Evolutionary conservation across 2,888 invertebrate genomes (phyloP).

Genomic region (Auanema freiburgensis): DNA sequence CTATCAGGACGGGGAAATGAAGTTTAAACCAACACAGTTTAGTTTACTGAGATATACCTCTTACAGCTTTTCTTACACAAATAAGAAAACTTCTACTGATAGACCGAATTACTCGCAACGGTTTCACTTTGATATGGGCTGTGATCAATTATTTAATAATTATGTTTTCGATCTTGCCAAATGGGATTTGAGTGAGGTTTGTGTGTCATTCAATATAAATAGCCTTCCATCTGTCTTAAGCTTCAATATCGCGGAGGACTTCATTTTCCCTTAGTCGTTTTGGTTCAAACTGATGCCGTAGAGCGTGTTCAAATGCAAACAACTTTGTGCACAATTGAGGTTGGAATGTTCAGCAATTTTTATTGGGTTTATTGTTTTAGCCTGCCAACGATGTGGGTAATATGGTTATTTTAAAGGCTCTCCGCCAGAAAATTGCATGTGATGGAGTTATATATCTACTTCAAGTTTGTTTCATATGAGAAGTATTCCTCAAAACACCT

Average conservation of each 20-base stretch:
- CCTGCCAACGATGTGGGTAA: slow-evolving; percentile 46
- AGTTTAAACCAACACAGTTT: too few relatives aligned
- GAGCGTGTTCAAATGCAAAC: slow-evolving; percentile 53
- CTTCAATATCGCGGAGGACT: slow-evolving; percentile 19
- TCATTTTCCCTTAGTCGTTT: slow-evolving; percentile 58
- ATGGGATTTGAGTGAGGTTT: slow-evolving; percentile 69
- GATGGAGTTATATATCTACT: slow-evolving; percentile 94
- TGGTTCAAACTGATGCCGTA: slow-evolving; percentile 45
- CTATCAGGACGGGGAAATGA: slow-evolving; percentile 68
- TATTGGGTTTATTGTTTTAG: slow-evolving; percentile 22
- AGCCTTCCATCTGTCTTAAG: slow-evolving; percentile 9
- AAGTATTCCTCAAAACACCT: not conserved
- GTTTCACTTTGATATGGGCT: slow-evolving; percentile 88
- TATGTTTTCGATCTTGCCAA: slow-evolving; percentile 87
- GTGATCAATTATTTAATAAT: slow-evolving; percentile 87
- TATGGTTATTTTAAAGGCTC: slow-evolving; percentile 78
- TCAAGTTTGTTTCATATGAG: slow-evolving; percentile 69
- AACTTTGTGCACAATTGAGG: slow-evolving; percentile 59
- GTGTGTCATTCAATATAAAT: not conserved
- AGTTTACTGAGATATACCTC: too few relatives aligned
- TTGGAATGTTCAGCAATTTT: slow-evolving; percentile 8
- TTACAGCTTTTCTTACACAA: slow-evolving; percentile 65
- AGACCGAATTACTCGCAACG: slow-evolving; percentile 76
- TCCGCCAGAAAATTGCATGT: slow-evolving; percentile 95
- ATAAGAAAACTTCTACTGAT: slow-evolving; percentile 58